These are phyloP conservation scores for Aphaenogaster floridana DNA, from an alignment of 1,140 invertebrate species.

Conservation along the genomic window DNA sequence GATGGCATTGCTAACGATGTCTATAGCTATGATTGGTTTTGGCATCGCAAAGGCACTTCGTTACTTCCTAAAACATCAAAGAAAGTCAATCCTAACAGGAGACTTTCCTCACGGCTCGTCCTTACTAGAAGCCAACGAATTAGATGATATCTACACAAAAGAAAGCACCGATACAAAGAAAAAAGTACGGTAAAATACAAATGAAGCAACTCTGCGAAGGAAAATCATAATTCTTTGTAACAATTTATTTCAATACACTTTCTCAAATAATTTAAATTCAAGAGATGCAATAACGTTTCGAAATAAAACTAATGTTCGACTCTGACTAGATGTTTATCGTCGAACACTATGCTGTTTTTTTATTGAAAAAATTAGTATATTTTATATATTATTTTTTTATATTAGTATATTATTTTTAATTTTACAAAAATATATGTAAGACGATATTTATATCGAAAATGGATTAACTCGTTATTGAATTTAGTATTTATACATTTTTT, in stretches of 20 bases:
- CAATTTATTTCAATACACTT: conserved; percentile 1
- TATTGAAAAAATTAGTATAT: neutral
- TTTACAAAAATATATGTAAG: conserved; percentile 13
- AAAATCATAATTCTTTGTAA: conserved; percentile 85
- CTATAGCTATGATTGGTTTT: conserved; percentile 89
- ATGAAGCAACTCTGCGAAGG: conserved; percentile 90
- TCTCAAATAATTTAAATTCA: neutral
- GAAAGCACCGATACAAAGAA: conserved; percentile 81
- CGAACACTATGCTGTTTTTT: neutral
- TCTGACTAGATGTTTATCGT: conserved; percentile 2
- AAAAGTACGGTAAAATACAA: conserved; percentile 90
- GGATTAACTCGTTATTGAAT: conserved; percentile 25
- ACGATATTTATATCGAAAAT: conserved; percentile 44
- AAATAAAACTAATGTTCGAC: neutral
- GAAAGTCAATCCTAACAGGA: conserved; percentile 76
- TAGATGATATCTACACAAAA: conserved; percentile 76
- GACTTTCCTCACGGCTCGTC: neutral
- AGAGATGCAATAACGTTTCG: neutral
- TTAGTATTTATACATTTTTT: conserved; percentile 23
- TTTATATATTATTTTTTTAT: neutral
- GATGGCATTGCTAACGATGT: conserved; percentile 88
- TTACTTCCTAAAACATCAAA: conserved; percentile 87
- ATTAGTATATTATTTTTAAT: conserved; percentile 8
- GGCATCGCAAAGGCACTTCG: conserved; percentile 87
- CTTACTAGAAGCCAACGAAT: conserved; percentile 87